Evolutionary conservation across 2,797 vertebrate genomes (phyloP).

Genomic region (Melanotaenia boesemani): DNA sequence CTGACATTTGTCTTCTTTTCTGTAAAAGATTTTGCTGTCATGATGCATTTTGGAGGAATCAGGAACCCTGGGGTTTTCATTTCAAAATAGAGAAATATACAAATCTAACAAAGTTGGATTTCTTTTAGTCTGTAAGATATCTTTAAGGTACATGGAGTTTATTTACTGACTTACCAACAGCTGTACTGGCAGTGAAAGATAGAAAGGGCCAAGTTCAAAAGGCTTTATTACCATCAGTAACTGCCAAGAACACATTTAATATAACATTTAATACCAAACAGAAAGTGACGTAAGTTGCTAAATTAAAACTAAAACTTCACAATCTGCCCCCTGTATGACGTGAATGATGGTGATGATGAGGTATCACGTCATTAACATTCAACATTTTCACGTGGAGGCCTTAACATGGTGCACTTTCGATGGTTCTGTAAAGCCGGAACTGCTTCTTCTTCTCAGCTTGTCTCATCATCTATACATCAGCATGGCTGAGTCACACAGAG

Average conservation of each 20-base stretch:
- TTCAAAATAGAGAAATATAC: not conserved
- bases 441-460: slow-evolving; percentile 68
- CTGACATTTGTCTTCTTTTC: not conserved
- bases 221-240: too few relatives aligned
- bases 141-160: not conserved
- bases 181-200: too few relatives aligned
- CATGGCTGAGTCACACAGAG: slow-evolving; percentile 73
- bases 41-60: not conserved
- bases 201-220: too few relatives aligned
- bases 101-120: not conserved
- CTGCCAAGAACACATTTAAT: too few relatives aligned
- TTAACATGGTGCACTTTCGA: slow-evolving; percentile 57
- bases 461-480: slow-evolving; percentile 76
- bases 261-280: not conserved
- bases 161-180: not conserved
- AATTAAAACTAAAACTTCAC: not conserved
- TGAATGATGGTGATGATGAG: slow-evolving; percentile 40
- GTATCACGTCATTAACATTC: slow-evolving; percentile 58
- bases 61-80: not conserved
- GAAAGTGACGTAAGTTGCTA: not conserved
- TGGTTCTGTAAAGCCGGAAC: slow-evolving; percentile 52
- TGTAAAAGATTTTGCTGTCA: not conserved
- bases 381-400: slow-evolving; percentile 46
- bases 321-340: slow-evolving; percentile 7
- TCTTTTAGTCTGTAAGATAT: not conserved